Evolutionary conservation across 2,113 vertebrate species (phyloP), one percentile per base, ranked within the genome.

Genomic region (Hyperoodon ampullatus): DNA sequence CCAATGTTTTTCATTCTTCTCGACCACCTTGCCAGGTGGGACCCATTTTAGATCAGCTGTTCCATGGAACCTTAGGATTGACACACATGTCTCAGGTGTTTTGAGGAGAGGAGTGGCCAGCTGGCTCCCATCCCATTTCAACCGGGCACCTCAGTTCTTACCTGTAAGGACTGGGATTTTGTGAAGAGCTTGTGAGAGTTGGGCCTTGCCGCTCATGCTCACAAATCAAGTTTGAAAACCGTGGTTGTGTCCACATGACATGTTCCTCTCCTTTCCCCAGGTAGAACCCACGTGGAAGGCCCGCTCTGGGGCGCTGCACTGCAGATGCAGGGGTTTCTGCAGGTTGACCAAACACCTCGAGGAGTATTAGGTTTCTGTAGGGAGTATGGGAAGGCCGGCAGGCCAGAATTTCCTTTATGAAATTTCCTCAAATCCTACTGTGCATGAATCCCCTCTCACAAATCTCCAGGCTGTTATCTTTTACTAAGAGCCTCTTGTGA

Each of bases 241-340:
- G 35, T 6, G 2, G 19, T 9, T 28, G 30, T 28, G 39, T 28
- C 78, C 53, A 23, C 55, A 10, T 21, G 65, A 47, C 26, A 28
- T 2, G 23, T 9, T 47, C 21, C 50, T 92, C 3, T 47, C 35
- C 19, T 30, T 24, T 15, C 28, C 42, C 4, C 42, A 10, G 1
- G n/a, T 19, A 23, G 84, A 80, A 19, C 16, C 16, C 33, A 19
- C 4, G 35, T 55, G 33, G 65, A 39, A 44, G 93, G 13, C 55
- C 44, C 21, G 2, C 55, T 23, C n/a, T 18, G 28, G 13, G 26
- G 19, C 0, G 6, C 11, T 2, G 12, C 44, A 10, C 21, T 33
- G 71, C 65, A 53, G 28, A 71, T 39, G 35, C 0, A 4, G 65
- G 39, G 10, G 3, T 58, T 66, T 47, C 74, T 3, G 1, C 61